phyloP scores from a whole-genome alignment of 2,888 invertebrate species.

The Trichopria drosophilae region DNA sequence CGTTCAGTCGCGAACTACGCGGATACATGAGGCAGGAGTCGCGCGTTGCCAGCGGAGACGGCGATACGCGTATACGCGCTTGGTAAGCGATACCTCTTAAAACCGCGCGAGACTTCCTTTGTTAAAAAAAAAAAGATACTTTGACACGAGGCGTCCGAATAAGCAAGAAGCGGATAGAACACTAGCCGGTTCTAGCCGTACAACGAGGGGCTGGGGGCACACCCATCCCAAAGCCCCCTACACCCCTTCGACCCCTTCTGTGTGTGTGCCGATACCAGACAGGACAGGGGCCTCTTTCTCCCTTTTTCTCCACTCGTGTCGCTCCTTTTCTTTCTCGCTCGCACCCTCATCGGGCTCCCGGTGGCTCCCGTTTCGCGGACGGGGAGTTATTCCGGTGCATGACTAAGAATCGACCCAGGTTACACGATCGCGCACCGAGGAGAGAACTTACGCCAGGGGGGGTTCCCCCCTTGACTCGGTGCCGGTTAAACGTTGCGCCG shows the following conservation, averaged over 20 bases:
- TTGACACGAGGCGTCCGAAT: slow-evolving; percentile 44
- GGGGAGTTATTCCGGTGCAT: no score
- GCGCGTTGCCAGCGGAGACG: no score
- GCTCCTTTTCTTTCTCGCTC: slow-evolving; percentile 28
- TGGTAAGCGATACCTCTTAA: no score
- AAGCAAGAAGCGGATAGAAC: slow-evolving; percentile 43
- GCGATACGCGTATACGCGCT: no score
- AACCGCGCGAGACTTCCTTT: no score
- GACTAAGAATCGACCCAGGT: slow-evolving; percentile 46
- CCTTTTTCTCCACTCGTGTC: slow-evolving; percentile 30
- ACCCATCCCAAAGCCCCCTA: slow-evolving; percentile 46
- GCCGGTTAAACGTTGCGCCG: slow-evolving; percentile 28
- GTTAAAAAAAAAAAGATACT: no score
- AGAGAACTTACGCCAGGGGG: slow-evolving; percentile 17
- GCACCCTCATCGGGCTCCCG: no score
- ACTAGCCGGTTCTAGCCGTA: slow-evolving; percentile 46
- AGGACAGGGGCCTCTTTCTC: slow-evolving; percentile 45
- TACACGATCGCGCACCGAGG: slow-evolving; percentile 35
- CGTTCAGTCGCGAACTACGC: no score
- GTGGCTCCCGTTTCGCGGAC: no score
- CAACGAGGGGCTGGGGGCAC: slow-evolving; percentile 51
- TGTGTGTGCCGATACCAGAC: slow-evolving; percentile 43
- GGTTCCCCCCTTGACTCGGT: slow-evolving; percentile 20
- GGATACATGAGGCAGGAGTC: no score
- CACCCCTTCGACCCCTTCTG: slow-evolving; percentile 28